Conservation (phyloP, 2,888 invertebrate species). For the Orthosia cruda region DNA sequence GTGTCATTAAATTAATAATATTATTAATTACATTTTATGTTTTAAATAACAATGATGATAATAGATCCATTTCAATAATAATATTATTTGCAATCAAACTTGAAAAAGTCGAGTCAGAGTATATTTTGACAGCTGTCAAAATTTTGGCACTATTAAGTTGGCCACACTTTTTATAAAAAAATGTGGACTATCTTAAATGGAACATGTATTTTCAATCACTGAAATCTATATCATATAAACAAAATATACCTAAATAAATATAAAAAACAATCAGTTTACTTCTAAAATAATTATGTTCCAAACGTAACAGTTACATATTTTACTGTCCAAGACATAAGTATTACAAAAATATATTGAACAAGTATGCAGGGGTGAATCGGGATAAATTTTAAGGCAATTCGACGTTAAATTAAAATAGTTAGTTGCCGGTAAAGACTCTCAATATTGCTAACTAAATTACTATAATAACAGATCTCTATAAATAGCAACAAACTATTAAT, state of each 20-base stretch:
- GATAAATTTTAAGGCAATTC: background rate
- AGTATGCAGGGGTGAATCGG: background rate
- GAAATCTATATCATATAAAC: constrained; percentile 13
- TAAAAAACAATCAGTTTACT: background rate
- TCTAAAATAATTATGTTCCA: background rate
- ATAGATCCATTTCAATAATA: constrained; percentile 2
- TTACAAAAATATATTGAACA: background rate
- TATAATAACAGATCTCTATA: background rate
- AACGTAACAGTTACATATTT: no score
- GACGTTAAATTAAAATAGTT: background rate
- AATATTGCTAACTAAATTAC: background rate
- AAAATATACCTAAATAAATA: background rate
- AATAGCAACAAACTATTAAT: background rate
- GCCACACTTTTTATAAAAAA: constrained; percentile 12
- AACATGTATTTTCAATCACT: constrained; percentile 4
- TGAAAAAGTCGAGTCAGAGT: background rate
- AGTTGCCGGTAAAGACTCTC: background rate
- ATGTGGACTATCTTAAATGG: constrained; percentile 5
- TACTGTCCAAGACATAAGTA: no score
- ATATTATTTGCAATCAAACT: constrained; percentile 39
- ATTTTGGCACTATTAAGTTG: constrained; percentile 26
- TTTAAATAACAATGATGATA: constrained; percentile 2
- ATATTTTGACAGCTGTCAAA: constrained; percentile 50
- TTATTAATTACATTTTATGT: constrained; percentile 15
- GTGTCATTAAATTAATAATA: constrained; percentile 7